Evolutionary conservation across 2,888 invertebrate species (phyloP).

Genomic region (Drosophila putrida): DNA sequence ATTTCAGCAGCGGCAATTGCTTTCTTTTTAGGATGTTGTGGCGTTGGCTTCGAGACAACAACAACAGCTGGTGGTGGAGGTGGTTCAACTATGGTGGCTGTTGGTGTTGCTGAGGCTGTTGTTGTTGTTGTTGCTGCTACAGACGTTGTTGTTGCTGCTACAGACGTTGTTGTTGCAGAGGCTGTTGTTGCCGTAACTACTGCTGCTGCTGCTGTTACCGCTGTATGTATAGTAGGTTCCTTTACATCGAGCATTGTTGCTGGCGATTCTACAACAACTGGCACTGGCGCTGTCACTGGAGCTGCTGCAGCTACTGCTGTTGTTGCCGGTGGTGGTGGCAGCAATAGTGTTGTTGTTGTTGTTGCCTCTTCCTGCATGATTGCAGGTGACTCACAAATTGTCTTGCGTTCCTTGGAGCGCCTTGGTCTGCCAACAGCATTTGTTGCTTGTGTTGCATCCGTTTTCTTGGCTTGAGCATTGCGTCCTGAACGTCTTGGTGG

Average conservation of each 20-base stretch:
- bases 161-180: too few species aligned
- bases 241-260: neutral
- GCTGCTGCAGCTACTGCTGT: slow-evolving; percentile 9
- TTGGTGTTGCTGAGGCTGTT: neutral
- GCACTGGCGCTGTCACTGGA: neutral
- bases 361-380: slow-evolving; percentile 78
- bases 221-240: neutral
- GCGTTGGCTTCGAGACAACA: slow-evolving; percentile 66
- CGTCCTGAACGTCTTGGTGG: slow-evolving; percentile 84
- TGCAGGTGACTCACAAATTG: slow-evolving; percentile 87
- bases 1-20: slow-evolving; percentile 83
- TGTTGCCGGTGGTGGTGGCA: slow-evolving; percentile 48
- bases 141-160: slow-evolving; percentile 13
- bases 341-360: slow-evolving; percentile 10
- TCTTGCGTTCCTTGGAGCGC: slow-evolving; percentile 88
- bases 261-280: neutral
- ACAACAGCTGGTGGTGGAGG: slow-evolving; percentile 9
- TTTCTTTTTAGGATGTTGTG: slow-evolving; percentile 83
- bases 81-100: slow-evolving; percentile 1
- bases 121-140: slow-evolving; percentile 2
- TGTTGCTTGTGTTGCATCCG: slow-evolving; percentile 50
- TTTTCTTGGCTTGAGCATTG: slow-evolving; percentile 84
- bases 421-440: slow-evolving; percentile 86
- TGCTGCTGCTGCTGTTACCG: slow-evolving; percentile 8
- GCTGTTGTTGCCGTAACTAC: slow-evolving; percentile 9